These are phyloP conservation scores for Solenopsis fugax DNA, from an alignment of 1,140 invertebrate species.

Conservation along the genomic window DNA sequence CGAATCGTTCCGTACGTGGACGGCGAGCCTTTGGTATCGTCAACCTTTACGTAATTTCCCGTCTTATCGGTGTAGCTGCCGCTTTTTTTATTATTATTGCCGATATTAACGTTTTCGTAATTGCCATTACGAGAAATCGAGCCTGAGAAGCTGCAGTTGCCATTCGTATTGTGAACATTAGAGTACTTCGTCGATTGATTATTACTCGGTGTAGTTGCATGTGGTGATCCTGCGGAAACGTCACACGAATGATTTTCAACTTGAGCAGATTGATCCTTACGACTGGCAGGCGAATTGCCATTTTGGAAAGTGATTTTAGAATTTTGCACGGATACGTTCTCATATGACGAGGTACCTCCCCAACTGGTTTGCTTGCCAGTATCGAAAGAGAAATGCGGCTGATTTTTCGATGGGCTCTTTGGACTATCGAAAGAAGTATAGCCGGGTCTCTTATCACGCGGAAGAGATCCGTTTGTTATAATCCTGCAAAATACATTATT, in stretches of 20 bases:
- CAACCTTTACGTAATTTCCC: neutral
- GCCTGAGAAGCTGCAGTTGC: slow-evolving; percentile 73
- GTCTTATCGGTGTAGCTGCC: neutral
- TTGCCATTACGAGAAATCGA: slow-evolving; percentile 78
- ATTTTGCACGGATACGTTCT: slow-evolving; percentile 74
- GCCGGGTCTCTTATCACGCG: slow-evolving; percentile 90
- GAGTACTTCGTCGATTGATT: slow-evolving; percentile 77
- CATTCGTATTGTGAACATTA: slow-evolving; percentile 58
- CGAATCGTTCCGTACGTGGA: slow-evolving; percentile 76
- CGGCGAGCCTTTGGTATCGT: slow-evolving; percentile 42
- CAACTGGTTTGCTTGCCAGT: slow-evolving; percentile 67
- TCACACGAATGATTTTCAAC: slow-evolving; percentile 54
- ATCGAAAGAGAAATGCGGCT: slow-evolving; percentile 82
- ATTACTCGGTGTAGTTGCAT: slow-evolving; percentile 76
- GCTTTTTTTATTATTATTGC: slow-evolving; percentile 62
- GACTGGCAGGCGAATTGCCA: slow-evolving; percentile 52
- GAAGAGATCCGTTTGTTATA: slow-evolving; percentile 95
- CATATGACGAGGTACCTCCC: slow-evolving; percentile 71
- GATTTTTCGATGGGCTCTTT: slow-evolving; percentile 79
- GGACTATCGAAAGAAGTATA: slow-evolving; percentile 85
- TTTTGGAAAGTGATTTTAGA: slow-evolving; percentile 71
- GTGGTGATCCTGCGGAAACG: slow-evolving; percentile 19
- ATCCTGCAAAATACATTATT: slow-evolving; percentile 88
- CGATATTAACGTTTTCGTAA: slow-evolving; percentile 80
- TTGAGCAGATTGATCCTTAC: slow-evolving; percentile 35